phyloP scores from a whole-genome alignment of 2,113 vertebrate species.

The Pygoscelis antarcticus region DNA sequence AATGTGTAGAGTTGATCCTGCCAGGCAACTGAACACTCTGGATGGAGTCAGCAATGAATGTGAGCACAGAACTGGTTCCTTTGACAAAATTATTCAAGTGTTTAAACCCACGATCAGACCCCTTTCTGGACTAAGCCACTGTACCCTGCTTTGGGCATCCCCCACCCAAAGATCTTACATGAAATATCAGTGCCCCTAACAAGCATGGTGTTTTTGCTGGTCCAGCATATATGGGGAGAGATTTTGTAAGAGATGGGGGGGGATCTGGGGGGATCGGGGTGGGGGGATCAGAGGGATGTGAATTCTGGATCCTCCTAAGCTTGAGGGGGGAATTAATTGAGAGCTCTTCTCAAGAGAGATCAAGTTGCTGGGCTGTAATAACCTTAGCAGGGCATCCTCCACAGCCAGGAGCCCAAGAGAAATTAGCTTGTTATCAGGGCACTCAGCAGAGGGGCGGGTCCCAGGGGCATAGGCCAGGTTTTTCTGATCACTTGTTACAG shows the following conservation, averaged over 20 bases:
- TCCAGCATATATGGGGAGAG: neutral
- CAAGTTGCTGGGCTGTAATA: neutral
- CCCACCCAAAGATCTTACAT: neutral
- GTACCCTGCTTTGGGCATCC: neutral
- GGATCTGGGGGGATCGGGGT: neutral
- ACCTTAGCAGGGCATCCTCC: neutral
- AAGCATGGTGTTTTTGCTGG: neutral
- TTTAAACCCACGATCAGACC: neutral
- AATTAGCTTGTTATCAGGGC: neutral
- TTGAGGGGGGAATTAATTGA: neutral
- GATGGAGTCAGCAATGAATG: neutral
- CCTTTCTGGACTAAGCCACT: neutral
- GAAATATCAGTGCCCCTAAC: neutral
- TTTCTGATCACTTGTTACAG: neutral
- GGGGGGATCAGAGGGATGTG: neutral
- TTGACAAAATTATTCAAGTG: neutral
- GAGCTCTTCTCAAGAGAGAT: neutral
- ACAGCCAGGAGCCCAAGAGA: neutral
- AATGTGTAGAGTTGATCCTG: neutral
- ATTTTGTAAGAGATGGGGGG: neutral
- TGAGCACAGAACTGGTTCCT: neutral
- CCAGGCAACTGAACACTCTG: neutral
- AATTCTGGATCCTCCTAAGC: neutral
- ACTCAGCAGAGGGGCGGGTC: neutral
- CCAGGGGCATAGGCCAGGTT: neutral